Evolutionary conservation across 2,797 vertebrate species (phyloP), one percentile per base, ranked within the genome.

Genomic region (Vipera ursinii): DNA sequence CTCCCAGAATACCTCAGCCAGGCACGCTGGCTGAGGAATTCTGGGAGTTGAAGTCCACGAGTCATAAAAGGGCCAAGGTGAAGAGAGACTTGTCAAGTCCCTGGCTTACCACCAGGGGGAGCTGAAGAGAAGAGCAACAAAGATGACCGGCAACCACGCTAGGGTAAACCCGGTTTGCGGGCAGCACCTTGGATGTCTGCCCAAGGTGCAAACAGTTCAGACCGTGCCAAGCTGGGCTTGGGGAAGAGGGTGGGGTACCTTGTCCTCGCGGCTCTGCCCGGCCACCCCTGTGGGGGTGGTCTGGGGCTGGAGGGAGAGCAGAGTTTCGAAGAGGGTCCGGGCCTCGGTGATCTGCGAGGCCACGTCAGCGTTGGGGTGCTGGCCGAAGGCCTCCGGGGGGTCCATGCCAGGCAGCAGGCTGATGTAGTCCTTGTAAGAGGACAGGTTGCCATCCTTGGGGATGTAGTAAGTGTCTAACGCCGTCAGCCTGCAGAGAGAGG

Each of bases 271-370:
- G 94, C 96, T 98, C 93, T 96, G 97, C 6, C 95, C 95, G 6
- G 97, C 97, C 0, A 86, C 61, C 22, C 96, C 87, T 0, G 94
- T 53, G 82, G 98, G 97, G 87, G 97, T 97, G 94, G 98, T 97
- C 93, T 98, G 98, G 15, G 98, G 98, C 97, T 98, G 98, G 94
- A 99, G 97, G 55, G 98, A 98, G n/a, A 99, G 97, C 93, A 99
- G 97, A 10, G 98, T 98, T 93, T 98, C 98, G 87, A 99, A 98
- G 89, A 99, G 97, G 0, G 96, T 98, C 61, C 97, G 97, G 13
- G 98, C 98, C 96, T 98, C 98, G 0, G 98, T 97, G 89, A 98
- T 98, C 97, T 98, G 98, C 94, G 98, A 98, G 86, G 98, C 98
- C 20, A 99, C 98, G 38, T 99, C 98, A 0, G 98, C 98, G 22